Evolutionary conservation across 2,888 invertebrate species (phyloP), one percentile per base, ranked within the genome.

Genomic region (Octonoba sinensis): DNA sequence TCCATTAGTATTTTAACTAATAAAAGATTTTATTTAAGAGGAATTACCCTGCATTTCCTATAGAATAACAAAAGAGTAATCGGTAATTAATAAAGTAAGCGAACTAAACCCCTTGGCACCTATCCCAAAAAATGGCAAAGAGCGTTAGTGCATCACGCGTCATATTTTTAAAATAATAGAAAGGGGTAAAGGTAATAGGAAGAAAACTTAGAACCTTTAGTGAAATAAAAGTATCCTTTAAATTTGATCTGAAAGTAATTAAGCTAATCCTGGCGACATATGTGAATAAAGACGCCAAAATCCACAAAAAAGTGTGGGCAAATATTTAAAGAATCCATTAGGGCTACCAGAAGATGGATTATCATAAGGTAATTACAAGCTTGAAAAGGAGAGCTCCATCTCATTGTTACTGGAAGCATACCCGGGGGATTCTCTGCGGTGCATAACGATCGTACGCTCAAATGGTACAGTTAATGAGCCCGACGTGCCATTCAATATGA

Each of bases 321-420:
- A 81, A 81, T 81, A 81, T 81, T 81, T 81, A 81, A 81, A 81
- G 79, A 81, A 81, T 81, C 79, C 79, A 81, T 81, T 81, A 73
- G 60, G 22, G 67, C 44, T 75, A 57, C 78, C 36, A 57, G 71
- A 79, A 79, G 79, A 79, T 79, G 72, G 79, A 79, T 79, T 73
- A 79, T 73, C 79, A 54, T 51, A 54, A 49, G 79, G 73, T 64
- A 81, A 81, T 81, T 81, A 81, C 69, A 44, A 49, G 60, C 67
- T 66, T 74, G 57, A 75, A 75, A 75, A 66, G 65, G 67, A 46
- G 66, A 49, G 54, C 46, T 44, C 20, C 15, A 44, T 47, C 64
- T 47, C 47, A 59, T 70, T 70, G 70, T 70, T 46, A 46, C 16
- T 24, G 66, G 16, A 62, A 76, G 75, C 60, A 54, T 54, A 69